Evolutionary conservation across 1,140 invertebrate genomes (phyloP).

Genomic region (Xylocopa sonorina): DNA sequence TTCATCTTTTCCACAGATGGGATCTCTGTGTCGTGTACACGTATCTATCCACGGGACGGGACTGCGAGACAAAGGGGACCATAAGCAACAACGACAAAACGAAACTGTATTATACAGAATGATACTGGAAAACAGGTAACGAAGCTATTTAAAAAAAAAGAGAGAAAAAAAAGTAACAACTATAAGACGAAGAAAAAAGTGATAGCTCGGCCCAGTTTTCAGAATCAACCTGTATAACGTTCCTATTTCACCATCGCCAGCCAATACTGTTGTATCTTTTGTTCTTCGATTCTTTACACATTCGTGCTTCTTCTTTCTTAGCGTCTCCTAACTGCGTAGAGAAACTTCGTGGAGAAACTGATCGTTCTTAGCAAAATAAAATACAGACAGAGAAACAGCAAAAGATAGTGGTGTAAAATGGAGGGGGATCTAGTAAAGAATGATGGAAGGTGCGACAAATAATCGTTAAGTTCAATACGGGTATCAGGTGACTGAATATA

Average conservation of each 20-base stretch:
- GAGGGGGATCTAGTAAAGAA: neutral
- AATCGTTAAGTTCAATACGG: neutral
- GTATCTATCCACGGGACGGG: neutral
- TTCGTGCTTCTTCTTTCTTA: slow-evolving; percentile 23
- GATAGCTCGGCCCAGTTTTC: neutral
- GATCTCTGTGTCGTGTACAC: slow-evolving; percentile 2
- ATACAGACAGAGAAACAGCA: neutral
- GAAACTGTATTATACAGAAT: neutral
- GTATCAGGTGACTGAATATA: slow-evolving; percentile 7
- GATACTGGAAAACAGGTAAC: neutral
- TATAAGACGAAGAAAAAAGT: neutral
- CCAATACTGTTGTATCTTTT: neutral
- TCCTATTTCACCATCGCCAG: neutral
- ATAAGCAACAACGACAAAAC: slow-evolving; percentile 13
- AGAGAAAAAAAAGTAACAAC: neutral
- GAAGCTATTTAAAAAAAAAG: neutral
- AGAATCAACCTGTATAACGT: neutral
- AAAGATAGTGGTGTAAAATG: neutral
- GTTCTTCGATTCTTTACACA: neutral
- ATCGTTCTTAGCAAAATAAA: neutral
- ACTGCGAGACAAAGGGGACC: neutral
- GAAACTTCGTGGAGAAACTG: neutral
- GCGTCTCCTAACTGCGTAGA: neutral
- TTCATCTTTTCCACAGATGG: neutral
- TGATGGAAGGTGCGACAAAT: slow-evolving; percentile 4